Base-by-base conservation (phyloP, 1,140 invertebrate species). In the Bombyx mandarina region DNA sequence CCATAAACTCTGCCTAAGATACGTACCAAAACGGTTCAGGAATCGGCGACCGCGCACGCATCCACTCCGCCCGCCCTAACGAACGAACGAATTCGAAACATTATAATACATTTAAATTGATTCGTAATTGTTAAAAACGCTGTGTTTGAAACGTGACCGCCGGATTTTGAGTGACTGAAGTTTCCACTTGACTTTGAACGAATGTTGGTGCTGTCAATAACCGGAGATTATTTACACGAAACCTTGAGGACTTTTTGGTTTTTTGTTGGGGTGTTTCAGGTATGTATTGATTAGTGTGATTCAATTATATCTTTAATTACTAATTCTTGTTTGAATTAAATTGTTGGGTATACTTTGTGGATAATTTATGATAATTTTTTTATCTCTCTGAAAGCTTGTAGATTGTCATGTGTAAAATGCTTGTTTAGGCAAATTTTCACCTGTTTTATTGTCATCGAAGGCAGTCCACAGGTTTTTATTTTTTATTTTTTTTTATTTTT, bases 21-120 rank as follows among this genome's bases (percentile, higher is more conserved):
- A 35, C 26, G 26, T 71, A 71, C 71, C 73, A 86, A 83, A 77
- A 67, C 61, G 66, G 76, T 62, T 66, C 63, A 61, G 79, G 56
- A 68, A 57, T 56, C 79, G 77, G 73, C 76, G 73, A 67, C 71
- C 68, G 79, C 80, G 80, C 80, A 83, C 82, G 80, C 66, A 60
- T 80, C 65, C 65, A 63, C 72, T 67, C 81, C 81, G 81, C 82
- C 82, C 82, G 82, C 82, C 82, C 82, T 66, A 76, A 52, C 62
- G 59, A 54, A 53, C 57, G 53, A 48, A 52, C 61, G 59, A 60
- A 59, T 51, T 52, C 52, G 10, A 47, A 56, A 54, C 48, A 42
- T 44, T 26, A 52, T 35, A 44, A 56, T 35, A 45, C 50, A 43
- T 52, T 7, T 46, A 50, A 53, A 44, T 61, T 46, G 18, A 46